Evolutionary conservation across 2,113 vertebrate species (phyloP).

Genomic region (Clarias magur): DNA sequence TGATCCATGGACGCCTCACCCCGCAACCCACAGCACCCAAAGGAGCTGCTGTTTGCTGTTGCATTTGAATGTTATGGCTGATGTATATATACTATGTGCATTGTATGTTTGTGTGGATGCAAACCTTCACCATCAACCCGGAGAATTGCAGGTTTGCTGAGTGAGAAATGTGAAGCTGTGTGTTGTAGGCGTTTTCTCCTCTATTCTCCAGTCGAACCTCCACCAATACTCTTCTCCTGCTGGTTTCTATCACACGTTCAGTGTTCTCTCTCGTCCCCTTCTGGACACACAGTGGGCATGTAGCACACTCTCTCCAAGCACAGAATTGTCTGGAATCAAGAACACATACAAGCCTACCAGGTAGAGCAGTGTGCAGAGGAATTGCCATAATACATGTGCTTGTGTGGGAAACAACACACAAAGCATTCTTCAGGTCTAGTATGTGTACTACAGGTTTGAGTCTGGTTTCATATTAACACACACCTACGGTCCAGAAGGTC

Average conservation of each 20-base stretch:
- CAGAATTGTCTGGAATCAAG: conserved; percentile 79
- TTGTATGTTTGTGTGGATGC: neutral
- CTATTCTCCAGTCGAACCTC: conserved; percentile 82
- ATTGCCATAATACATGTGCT: neutral
- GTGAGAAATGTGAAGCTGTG: conserved; percentile 80
- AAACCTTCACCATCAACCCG: conserved; percentile 84
- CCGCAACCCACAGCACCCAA: no score
- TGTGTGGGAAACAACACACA: conserved; percentile 22
- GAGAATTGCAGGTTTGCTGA: conserved; percentile 88
- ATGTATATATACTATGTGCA: no score
- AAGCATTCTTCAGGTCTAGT: neutral
- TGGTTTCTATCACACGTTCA: conserved; percentile 75
- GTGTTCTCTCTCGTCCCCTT: conserved; percentile 16
- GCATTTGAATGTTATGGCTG: no score
- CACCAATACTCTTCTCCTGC: conserved; percentile 77
- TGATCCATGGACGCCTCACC: no score
- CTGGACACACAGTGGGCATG: conserved; percentile 60
- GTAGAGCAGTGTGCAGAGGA: neutral
- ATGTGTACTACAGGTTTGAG: neutral
- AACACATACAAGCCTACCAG: neutral
- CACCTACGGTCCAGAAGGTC: conserved; percentile 83
- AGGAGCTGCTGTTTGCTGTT: no score
- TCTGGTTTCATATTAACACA: conserved; percentile 59
- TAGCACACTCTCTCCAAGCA: conserved; percentile 55
- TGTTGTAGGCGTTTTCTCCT: conserved; percentile 87